phyloP scores from a whole-genome alignment of 1,140 invertebrate genomes.

The Meloidogyne exigua region DNA sequence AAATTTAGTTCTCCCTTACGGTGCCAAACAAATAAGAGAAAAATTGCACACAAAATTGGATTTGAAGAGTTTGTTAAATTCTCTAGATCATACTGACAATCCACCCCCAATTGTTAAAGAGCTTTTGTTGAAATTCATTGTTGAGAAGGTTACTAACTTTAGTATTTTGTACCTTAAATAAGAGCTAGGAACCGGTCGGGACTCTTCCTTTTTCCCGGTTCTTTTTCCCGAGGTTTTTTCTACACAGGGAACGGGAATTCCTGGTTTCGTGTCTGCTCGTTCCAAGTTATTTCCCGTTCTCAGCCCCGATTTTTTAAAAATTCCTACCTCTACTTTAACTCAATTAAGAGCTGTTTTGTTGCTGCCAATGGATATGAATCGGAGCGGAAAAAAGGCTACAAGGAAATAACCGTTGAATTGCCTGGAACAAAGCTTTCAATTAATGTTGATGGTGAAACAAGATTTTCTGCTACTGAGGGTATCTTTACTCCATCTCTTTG shows the following conservation, averaged over 20 bases:
- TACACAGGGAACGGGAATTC: too few species aligned
- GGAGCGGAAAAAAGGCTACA: constrained; percentile 61
- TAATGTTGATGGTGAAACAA: constrained; percentile 41
- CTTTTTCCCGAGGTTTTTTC: too few species aligned
- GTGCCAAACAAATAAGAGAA: constrained; percentile 68
- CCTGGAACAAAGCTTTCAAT: constrained; percentile 9
- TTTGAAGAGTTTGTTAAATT: constrained; percentile 32
- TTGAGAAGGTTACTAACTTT: constrained; percentile 64
- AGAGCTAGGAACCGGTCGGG: too few species aligned
- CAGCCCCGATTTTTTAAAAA: too few species aligned
- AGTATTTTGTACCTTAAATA: too few species aligned
- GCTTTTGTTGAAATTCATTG: constrained; percentile 64
- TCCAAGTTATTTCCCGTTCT: too few species aligned
- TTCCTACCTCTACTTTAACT: not conserved
- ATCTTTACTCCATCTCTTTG: constrained; percentile 71
- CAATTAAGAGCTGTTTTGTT: constrained; percentile 67
- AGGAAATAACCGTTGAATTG: constrained; percentile 16
- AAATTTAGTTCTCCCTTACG: constrained; percentile 65
- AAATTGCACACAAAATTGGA: constrained; percentile 62
- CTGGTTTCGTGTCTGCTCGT: too few species aligned
- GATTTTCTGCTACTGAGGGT: constrained; percentile 67
- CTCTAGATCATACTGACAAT: constrained; percentile 45
- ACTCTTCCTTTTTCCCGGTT: too few species aligned
- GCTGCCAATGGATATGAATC: constrained; percentile 66
- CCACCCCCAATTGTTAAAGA: constrained; percentile 63